Percentiles rank a stretch among this genome's conserved stretches.
These are phyloP conservation scores for Lacerta agilis DNA, from an alignment of 2,797 vertebrate species.

Conservation along the genomic window DNA sequence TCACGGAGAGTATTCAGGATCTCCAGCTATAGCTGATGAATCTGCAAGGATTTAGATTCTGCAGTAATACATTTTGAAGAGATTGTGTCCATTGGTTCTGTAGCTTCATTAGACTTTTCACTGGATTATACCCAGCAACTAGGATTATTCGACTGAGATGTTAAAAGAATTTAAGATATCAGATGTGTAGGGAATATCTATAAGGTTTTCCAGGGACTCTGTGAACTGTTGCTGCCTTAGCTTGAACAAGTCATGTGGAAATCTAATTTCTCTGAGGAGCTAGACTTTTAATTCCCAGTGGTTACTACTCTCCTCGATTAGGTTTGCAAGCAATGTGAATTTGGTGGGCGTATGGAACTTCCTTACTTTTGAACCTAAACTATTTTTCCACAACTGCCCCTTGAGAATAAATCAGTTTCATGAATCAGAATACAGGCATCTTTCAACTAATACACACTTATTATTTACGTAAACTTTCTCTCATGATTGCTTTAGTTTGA, in stretches of 20 bases:
- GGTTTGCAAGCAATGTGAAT: not conserved
- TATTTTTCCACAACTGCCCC: no score
- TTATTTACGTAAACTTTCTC: not conserved
- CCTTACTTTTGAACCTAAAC: not conserved
- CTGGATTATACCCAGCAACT: not conserved
- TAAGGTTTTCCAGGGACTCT: not conserved
- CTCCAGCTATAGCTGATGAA: conserved; percentile 31
- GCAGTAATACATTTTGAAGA: not conserved
- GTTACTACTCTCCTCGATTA: not conserved
- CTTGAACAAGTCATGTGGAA: not conserved
- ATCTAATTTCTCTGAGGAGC: not conserved
- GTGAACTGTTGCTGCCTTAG: not conserved
- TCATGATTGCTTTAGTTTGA: not conserved
- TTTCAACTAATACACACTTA: not conserved
- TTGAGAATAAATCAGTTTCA: not conserved
- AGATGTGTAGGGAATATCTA: not conserved
- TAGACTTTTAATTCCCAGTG: not conserved
- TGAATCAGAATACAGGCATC: not conserved
- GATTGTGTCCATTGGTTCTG: not conserved
- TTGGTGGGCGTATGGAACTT: not conserved
- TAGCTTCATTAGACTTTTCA: not conserved
- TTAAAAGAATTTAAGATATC: not conserved
- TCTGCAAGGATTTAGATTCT: fast-evolving
- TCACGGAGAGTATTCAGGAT: conserved; percentile 32
- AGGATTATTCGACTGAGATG: not conserved